A percentile compares a stretch with the other conserved stretches of the same genome.
Evolutionary conservation across 2,797 vertebrate genomes (phyloP).

Genomic region (Erethizon dorsatum): DNA sequence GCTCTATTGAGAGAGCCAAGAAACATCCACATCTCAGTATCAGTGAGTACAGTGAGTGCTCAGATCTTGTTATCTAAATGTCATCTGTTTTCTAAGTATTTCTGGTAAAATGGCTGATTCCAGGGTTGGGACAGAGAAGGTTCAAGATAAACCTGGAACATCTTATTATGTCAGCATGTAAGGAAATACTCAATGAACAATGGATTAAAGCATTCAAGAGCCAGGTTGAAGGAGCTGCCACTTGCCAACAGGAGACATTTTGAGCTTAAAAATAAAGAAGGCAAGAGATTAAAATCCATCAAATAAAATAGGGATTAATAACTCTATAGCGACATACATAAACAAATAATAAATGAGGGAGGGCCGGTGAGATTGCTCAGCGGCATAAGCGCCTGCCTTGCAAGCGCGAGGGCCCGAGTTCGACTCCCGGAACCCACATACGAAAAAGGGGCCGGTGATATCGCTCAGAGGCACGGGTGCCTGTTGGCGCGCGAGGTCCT

Average conservation of each 20-base stretch:
- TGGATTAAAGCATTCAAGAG: not conserved
- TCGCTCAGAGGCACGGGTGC: too few relatives aligned
- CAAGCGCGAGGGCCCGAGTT: too few relatives aligned
- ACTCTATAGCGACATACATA: not conserved
- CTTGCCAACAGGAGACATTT: not conserved
- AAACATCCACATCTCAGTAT: not conserved
- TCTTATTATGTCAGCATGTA: not conserved
- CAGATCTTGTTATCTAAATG: conserved; percentile 28
- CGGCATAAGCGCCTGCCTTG: too few relatives aligned
- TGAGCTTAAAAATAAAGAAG: not conserved
- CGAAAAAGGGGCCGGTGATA: too few relatives aligned
- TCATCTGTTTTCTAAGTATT: not conserved
- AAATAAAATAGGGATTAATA: not conserved
- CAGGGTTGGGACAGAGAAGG: not conserved
- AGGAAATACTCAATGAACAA: not conserved
- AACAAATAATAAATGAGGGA: not conserved
- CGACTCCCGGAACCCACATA: too few relatives aligned
- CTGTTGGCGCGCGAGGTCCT: too few relatives aligned
- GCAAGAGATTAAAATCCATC: not conserved
- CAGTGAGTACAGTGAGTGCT: not conserved
- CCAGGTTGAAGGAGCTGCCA: not conserved
- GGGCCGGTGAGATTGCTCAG: too few relatives aligned
- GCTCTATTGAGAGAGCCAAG: not conserved
- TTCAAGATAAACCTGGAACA: not conserved
- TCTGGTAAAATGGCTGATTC: not conserved